Conservation (phyloP, 2,888 invertebrate species). For the Alloscopus bannaensis region DNA sequence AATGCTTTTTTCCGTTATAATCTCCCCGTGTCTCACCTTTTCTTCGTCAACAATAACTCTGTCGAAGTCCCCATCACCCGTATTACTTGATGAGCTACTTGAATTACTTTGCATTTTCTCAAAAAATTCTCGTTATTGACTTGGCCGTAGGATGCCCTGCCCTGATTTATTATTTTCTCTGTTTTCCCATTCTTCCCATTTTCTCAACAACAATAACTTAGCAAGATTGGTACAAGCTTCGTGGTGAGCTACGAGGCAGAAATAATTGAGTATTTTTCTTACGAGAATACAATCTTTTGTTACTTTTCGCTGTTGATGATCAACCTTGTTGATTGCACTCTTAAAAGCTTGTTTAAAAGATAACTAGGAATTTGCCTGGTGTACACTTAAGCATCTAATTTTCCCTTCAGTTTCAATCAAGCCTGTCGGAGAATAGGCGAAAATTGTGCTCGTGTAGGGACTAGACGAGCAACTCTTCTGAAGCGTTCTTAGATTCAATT, state of each 20-base stretch:
- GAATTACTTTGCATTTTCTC: conserved; percentile 55
- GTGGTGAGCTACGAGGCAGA: conserved; percentile 31
- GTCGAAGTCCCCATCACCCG: conserved; percentile 36
- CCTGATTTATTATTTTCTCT: conserved; percentile 43
- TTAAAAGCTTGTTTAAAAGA: too few relatives aligned
- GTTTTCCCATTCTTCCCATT: conserved; percentile 21
- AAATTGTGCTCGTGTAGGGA: too few relatives aligned
- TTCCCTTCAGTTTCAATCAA: conserved; percentile 64
- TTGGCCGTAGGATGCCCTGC: conserved; percentile 40
- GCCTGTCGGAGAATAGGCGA: conserved; percentile 49
- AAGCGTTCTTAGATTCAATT: too few relatives aligned
- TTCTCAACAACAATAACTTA: conserved; percentile 17
- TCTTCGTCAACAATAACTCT: conserved; percentile 34
- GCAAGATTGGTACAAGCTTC: conserved; percentile 15
- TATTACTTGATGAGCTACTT: conserved; percentile 47
- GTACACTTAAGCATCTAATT: conserved; percentile 58
- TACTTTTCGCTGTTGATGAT: conserved; percentile 26
- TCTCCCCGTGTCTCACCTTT: conserved; percentile 42
- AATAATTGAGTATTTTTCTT: conserved; percentile 38
- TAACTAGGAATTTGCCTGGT: conserved; percentile 41
- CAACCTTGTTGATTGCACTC: too few relatives aligned
- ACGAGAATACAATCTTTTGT: conserved; percentile 9
- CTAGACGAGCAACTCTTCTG: too few relatives aligned
- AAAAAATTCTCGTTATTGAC: neutral
- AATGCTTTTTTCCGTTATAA: conserved; percentile 54